phyloP scores from a whole-genome alignment of 2,888 invertebrate genomes.

The Drosophila ezoana region DNA sequence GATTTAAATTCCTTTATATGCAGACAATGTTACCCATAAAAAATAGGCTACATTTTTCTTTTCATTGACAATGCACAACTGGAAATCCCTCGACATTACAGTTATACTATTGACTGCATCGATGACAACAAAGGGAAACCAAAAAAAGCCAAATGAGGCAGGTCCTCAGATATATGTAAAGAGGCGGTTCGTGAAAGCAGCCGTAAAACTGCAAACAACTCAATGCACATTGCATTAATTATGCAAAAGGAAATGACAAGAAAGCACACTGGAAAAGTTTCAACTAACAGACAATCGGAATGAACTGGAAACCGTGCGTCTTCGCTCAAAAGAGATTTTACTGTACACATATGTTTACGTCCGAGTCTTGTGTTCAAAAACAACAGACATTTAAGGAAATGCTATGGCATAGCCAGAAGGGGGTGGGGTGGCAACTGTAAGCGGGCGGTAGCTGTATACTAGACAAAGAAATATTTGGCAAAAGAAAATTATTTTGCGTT shows the following conservation, averaged over 20 bases:
- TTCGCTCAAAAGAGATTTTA: not conserved
- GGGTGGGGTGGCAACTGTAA: not conserved
- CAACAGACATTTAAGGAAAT: constrained; percentile 10
- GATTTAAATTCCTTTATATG: too few species aligned
- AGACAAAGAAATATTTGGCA: constrained; percentile 23
- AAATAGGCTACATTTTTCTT: too few species aligned
- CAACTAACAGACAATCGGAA: too few species aligned
- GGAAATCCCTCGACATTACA: too few species aligned
- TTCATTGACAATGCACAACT: too few species aligned
- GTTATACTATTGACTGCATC: not conserved
- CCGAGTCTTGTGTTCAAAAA: not conserved
- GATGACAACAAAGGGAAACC: too few species aligned
- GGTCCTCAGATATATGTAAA: not conserved
- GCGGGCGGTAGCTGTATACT: constrained; percentile 1
- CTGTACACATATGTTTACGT: not conserved
- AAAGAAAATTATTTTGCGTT: constrained; percentile 12
- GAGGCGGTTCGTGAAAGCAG: constrained; percentile 25
- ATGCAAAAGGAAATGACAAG: constrained; percentile 40
- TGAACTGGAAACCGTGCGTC: not conserved
- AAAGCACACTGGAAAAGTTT: not conserved
- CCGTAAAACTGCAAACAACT: constrained; percentile 36
- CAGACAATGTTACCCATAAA: too few species aligned
- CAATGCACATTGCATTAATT: constrained; percentile 51
- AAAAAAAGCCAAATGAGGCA: constrained; percentile 12
- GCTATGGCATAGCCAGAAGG: not conserved